These are phyloP conservation scores for Brachycybe producta DNA, from an alignment of 2,888 invertebrate genomes.

Conservation along the genomic window DNA sequence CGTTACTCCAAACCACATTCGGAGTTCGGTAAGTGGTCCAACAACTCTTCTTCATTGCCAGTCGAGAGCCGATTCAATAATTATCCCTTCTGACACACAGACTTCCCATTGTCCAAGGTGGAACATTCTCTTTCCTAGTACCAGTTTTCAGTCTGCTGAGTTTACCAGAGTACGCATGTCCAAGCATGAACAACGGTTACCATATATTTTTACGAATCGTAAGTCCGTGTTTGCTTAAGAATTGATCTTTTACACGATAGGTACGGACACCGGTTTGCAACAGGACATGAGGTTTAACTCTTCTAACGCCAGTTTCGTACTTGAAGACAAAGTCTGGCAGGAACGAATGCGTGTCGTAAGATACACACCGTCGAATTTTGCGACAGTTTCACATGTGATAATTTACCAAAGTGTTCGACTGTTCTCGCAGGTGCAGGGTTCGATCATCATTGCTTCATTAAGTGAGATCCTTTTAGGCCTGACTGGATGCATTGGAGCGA, in stretches of 20 bases:
- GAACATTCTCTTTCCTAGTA: conserved; percentile 64
- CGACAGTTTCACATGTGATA: neutral
- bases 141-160: conserved; percentile 61
- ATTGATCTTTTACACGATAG: too few species aligned
- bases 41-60: neutral
- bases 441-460: conserved; percentile 62
- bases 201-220: too few species aligned
- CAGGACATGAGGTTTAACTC: too few species aligned
- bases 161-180: conserved; percentile 58
- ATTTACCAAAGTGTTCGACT: too few species aligned
- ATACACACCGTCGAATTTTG: neutral
- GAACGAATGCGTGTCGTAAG: conserved; percentile 52
- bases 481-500: conserved; percentile 55
- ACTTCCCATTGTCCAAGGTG: conserved; percentile 39
- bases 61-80: neutral
- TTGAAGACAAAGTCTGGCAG: conserved; percentile 44
- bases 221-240: too few species aligned
- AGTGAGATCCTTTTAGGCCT: conserved; percentile 58
- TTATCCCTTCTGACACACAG: conserved; percentile 18
- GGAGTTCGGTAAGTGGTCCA: conserved; percentile 44
- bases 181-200: conserved; percentile 27
- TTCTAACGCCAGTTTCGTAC: too few species aligned
- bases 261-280: too few species aligned
- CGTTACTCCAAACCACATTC: conserved; percentile 56
- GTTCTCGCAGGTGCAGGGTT: conserved; percentile 64